These are phyloP conservation scores for Ophion ellenae DNA, from an alignment of 2,888 invertebrate genomes.

Conservation along the genomic window DNA sequence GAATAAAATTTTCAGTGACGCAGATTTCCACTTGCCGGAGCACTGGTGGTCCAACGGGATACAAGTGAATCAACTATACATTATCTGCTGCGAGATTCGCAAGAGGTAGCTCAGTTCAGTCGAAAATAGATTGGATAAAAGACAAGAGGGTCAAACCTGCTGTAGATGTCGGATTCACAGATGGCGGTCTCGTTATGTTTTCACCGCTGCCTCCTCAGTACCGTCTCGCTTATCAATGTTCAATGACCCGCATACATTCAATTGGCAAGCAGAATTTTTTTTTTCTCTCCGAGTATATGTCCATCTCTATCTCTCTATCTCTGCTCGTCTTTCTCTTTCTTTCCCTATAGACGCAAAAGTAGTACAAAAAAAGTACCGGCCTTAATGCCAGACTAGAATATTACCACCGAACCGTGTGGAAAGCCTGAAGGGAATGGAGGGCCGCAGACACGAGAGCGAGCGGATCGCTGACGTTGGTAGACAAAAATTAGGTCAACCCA, in stretches of 20 bases:
- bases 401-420: constrained; percentile 41
- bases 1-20: neutral
- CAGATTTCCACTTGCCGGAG: neutral
- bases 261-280: constrained; percentile 6
- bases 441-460: constrained; percentile 27
- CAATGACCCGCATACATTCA: constrained; percentile 39
- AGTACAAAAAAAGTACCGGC: constrained; percentile 56
- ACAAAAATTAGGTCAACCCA: constrained; percentile 72
- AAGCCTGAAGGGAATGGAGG: constrained; percentile 23
- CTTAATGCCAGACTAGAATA: constrained; percentile 70
- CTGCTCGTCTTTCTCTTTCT: neutral
- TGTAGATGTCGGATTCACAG: constrained; percentile 11
- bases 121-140: constrained; percentile 29
- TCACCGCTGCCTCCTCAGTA: neutral
- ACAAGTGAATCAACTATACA: constrained; percentile 21
- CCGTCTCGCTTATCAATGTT: constrained; percentile 41
- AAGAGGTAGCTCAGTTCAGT: constrained; percentile 25
- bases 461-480: constrained; percentile 67
- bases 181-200: constrained; percentile 6
- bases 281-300: constrained; percentile 1
- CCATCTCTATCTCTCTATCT: neutral
- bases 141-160: constrained; percentile 2
- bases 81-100: constrained; percentile 6
- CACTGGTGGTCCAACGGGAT: neutral
- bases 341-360: neutral